Percentiles rank a stretch among this genome's conserved stretches.
Evolutionary conservation across 2,113 vertebrate species (phyloP).

Genomic region (Pedetes capensis): DNA sequence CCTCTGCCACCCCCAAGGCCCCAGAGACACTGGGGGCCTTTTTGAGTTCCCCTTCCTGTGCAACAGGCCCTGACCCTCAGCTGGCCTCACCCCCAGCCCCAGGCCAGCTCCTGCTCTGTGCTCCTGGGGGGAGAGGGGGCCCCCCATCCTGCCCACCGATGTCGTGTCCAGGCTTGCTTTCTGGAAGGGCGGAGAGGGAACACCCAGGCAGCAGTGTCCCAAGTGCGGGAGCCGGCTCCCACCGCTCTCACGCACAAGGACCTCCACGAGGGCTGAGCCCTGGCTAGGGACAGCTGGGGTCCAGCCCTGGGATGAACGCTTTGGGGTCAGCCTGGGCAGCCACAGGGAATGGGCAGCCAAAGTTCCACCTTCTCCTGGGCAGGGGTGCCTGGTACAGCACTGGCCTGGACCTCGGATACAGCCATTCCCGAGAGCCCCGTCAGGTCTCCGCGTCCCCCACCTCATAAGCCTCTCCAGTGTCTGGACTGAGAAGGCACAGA

Average conservation of each 20-base stretch:
- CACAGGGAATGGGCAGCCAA: not conserved
- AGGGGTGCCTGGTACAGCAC: not conserved
- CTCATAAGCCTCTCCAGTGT: not conserved
- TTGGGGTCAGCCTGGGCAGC: not conserved
- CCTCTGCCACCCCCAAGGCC: not conserved
- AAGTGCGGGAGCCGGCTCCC: not conserved
- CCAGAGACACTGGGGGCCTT: not conserved
- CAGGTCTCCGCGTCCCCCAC: not conserved
- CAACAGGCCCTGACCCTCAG: not conserved
- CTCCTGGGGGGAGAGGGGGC: not conserved
- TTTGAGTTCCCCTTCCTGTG: not conserved
- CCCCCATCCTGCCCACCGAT: not conserved
- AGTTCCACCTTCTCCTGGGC: not conserved
- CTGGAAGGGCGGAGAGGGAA: slow-evolving; percentile 26
- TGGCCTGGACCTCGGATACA: not conserved
- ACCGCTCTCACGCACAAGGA: not conserved
- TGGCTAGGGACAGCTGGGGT: not conserved
- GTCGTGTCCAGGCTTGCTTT: not conserved
- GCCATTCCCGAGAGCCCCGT: not conserved
- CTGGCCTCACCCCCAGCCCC: not conserved
- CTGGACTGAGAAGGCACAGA: not conserved
- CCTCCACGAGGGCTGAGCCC: not conserved
- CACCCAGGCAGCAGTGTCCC: slow-evolving; percentile 43
- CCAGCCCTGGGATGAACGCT: not conserved
- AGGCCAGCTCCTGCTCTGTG: not conserved